Conservation (phyloP, 2,113 vertebrate species). For the Marmota monax region DNA sequence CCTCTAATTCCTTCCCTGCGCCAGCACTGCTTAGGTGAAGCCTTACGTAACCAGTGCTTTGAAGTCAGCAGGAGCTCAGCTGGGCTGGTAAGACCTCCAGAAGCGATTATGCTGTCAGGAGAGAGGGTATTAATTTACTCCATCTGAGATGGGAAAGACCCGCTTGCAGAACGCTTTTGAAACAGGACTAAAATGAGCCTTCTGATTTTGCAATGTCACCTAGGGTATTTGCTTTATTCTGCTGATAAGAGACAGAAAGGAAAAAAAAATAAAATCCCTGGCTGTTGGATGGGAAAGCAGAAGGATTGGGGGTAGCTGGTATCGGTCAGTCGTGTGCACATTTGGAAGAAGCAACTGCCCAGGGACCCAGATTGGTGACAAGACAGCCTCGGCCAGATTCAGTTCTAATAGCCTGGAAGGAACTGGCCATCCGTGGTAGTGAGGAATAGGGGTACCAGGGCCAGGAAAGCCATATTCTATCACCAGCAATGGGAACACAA, state of each 20-base stretch:
- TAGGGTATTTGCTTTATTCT: neutral
- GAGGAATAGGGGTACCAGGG: neutral
- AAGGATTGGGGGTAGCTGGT: neutral
- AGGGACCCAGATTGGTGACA: neutral
- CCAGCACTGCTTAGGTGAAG: neutral
- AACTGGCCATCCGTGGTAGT: neutral
- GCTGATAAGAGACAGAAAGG: neutral
- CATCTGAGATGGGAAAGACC: neutral
- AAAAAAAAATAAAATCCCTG: neutral
- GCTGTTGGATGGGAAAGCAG: neutral
- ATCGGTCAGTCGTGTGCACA: neutral
- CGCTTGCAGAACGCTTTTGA: neutral
- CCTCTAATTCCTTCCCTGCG: neutral
- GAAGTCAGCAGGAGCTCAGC: conserved; percentile 54
- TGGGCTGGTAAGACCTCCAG: conserved; percentile 49
- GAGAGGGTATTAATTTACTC: conserved; percentile 54
- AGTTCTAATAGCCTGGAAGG: neutral
- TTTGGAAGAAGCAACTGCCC: neutral
- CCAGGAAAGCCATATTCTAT: neutral
- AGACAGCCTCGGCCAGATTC: neutral
- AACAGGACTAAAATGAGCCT: neutral
- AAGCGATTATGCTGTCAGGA: conserved; percentile 28
- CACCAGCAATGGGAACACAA: neutral
- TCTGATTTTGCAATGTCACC: conserved; percentile 20
- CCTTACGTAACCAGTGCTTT: conserved; percentile 59